Conservation (phyloP, 2,113 vertebrate species). For the Morone saxatilis region DNA sequence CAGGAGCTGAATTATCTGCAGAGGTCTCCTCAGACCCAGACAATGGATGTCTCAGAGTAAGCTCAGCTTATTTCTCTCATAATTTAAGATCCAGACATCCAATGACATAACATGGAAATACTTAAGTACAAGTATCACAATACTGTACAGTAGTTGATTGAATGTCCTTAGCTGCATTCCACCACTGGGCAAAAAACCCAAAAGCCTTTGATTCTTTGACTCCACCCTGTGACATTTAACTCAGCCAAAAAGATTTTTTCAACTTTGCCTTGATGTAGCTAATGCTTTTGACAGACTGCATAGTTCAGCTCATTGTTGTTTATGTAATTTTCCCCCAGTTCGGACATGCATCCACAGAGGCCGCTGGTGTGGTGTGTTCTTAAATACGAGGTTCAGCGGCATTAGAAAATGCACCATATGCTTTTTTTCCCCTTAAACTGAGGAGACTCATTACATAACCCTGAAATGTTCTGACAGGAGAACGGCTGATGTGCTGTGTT, state of each 20-base stretch:
- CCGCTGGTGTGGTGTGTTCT: neutral
- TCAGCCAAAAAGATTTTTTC: neutral
- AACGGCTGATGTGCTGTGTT: slow-evolving; percentile 50
- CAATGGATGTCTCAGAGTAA: no score
- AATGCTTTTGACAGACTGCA: slow-evolving; percentile 45
- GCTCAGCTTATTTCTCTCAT: no score
- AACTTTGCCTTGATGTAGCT: neutral
- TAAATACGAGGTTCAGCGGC: slow-evolving; percentile 37
- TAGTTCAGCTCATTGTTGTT: slow-evolving; percentile 42
- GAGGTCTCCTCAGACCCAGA: no score
- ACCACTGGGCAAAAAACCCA: neutral
- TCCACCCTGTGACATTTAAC: neutral
- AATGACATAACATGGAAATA: neutral
- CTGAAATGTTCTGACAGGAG: slow-evolving; percentile 47
- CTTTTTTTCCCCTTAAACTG: slow-evolving; percentile 33
- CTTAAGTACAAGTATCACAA: neutral
- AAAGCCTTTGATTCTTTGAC: neutral
- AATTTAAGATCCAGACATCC: neutral
- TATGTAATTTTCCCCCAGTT: slow-evolving; percentile 36
- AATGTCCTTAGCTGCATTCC: neutral
- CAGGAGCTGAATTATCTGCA: no score
- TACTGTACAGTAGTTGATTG: neutral
- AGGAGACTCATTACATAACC: slow-evolving; percentile 50
- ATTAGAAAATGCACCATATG: slow-evolving; percentile 55
- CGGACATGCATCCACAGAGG: slow-evolving; percentile 19